Percentiles rank a stretch among this genome's conserved stretches.
Evolutionary conservation across 2,888 invertebrate species (phyloP).

Genomic region (Mechanitis mazaeus): DNA sequence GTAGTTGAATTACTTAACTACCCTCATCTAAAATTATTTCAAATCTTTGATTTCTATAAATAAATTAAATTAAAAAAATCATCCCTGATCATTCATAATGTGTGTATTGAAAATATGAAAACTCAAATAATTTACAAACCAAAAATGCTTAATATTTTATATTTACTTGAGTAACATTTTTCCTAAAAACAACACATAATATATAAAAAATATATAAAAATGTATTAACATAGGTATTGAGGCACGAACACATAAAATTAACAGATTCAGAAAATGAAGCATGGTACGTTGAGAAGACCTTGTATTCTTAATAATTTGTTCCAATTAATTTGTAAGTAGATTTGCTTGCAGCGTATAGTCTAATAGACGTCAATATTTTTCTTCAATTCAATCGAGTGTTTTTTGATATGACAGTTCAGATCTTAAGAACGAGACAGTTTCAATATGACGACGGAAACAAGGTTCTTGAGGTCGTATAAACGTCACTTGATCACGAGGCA

Average conservation of each 20-base stretch:
- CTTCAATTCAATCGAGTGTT: conserved; percentile 28
- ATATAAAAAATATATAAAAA: not conserved
- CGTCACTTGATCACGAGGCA: conserved; percentile 25
- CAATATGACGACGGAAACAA: conserved; percentile 21
- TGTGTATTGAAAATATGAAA: too few relatives aligned
- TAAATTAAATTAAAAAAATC: conserved; percentile 3
- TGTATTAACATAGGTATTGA: not conserved
- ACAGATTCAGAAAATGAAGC: too few relatives aligned
- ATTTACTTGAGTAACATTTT: too few relatives aligned
- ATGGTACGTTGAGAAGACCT: too few relatives aligned
- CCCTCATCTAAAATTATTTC: not conserved
- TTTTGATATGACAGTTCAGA: conserved; percentile 27
- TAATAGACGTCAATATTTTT: conserved; percentile 28
- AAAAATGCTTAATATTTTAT: too few relatives aligned
- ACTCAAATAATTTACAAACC: not conserved
- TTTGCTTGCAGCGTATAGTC: conserved; percentile 11
- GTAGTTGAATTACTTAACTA: too few relatives aligned
- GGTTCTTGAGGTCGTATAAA: conserved; percentile 33
- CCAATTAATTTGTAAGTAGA: conserved; percentile 5
- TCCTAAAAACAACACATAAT: not conserved
- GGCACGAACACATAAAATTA: not conserved
- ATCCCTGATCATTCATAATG: not conserved
- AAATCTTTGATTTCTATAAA: conserved; percentile 2
- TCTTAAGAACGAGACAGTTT: conserved; percentile 24
- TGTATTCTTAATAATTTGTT: not conserved